These are phyloP conservation scores for Accipiter virgatus DNA, from an alignment of 2,113 vertebrate genomes.

Conservation along the genomic window DNA sequence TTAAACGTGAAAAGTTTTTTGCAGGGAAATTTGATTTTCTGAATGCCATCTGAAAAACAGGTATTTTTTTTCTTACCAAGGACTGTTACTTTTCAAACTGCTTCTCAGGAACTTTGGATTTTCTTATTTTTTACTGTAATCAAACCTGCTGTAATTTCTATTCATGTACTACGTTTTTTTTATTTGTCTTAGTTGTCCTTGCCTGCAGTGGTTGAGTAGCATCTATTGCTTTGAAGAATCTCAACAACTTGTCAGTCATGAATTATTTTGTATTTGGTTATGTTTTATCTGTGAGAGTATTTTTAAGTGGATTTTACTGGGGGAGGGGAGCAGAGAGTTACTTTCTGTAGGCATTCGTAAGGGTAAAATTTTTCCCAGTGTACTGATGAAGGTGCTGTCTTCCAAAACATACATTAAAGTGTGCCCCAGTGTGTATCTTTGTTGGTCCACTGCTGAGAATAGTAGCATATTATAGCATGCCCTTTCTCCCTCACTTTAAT, in stretches of 20 bases:
- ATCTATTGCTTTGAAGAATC: background rate
- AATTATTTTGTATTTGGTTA: background rate
- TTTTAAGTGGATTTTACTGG: background rate
- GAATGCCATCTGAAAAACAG: background rate
- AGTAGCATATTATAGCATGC: background rate
- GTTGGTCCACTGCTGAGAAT: background rate
- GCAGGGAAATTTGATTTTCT: background rate
- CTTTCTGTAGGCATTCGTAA: background rate
- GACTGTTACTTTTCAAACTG: background rate
- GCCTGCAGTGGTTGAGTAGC: background rate
- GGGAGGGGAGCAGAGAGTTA: background rate
- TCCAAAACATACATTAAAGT: background rate
- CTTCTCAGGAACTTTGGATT: background rate
- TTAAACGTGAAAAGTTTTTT: background rate
- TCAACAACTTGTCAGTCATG: background rate
- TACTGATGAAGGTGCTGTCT: background rate
- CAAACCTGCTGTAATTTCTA: background rate
- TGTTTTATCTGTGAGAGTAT: background rate
- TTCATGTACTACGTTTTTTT: background rate
- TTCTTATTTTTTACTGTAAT: background rate
- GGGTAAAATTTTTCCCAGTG: background rate
- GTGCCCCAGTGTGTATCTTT: background rate
- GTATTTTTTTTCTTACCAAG: background rate
- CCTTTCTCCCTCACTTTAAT: background rate
- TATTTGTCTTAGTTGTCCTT: background rate